Percentiles rank a stretch among this genome's conserved stretches.
Evolutionary conservation across 1,140 invertebrate genomes (phyloP).

Genomic region (Babylonia areolata): DNA sequence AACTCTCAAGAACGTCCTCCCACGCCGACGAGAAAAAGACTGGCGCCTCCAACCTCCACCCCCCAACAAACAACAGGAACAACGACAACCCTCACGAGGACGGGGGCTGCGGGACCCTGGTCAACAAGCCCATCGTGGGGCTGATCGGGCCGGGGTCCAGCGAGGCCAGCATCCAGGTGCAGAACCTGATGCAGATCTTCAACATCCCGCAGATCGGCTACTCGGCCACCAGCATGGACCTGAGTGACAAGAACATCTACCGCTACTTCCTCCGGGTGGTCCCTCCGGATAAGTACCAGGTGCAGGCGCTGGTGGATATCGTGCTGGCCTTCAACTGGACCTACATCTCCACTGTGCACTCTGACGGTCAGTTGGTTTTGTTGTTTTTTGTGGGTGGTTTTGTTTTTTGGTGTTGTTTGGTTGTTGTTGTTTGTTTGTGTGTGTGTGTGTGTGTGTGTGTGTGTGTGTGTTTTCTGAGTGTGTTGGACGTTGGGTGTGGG

Average conservation of each 20-base stretch:
- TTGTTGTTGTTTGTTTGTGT: too few species aligned
- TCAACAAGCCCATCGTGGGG: slow-evolving; percentile 79
- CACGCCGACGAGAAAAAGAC: background rate
- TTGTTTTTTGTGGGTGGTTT: background rate
- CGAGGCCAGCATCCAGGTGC: slow-evolving; percentile 83
- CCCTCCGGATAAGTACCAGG: slow-evolving; percentile 88
- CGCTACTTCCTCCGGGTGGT: slow-evolving; percentile 89
- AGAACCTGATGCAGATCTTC: slow-evolving; percentile 88
- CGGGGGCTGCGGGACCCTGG: slow-evolving; percentile 44
- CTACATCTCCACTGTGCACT: slow-evolving; percentile 88
- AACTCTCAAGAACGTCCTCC: background rate
- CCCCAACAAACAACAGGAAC: too few species aligned
- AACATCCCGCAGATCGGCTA: slow-evolving; percentile 90
- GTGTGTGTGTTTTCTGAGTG: too few species aligned
- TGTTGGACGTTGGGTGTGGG: background rate
- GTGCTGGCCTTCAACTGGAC: slow-evolving; percentile 87
- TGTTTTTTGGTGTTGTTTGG: background rate
- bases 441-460: too few species aligned
- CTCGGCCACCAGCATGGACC: slow-evolving; percentile 86
- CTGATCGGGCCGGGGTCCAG: slow-evolving; percentile 85
- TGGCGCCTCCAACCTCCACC: background rate
- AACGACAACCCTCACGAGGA: too few species aligned
- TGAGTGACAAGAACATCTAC: slow-evolving; percentile 87
- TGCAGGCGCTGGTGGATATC: slow-evolving; percentile 85
- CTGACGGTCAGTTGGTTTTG: slow-evolving; percentile 81